Conservation (phyloP, 37 sponge, comb jelly and placozoan species). For the Beroe ovata region DNA sequence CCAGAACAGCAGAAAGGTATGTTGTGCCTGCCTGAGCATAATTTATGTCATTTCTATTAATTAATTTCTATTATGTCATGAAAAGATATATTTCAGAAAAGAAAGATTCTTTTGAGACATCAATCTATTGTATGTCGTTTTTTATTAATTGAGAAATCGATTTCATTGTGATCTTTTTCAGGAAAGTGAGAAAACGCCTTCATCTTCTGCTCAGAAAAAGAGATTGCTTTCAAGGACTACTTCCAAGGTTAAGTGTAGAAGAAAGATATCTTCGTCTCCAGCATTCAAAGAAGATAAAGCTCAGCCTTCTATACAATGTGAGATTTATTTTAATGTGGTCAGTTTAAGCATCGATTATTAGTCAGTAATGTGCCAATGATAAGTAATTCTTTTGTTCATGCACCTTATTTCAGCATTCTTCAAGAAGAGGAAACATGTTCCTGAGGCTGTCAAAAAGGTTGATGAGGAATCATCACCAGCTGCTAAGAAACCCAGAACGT, state of each 20-base stretch:
- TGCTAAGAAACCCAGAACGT: conserved; percentile 32
- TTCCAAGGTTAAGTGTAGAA: conserved; percentile 30
- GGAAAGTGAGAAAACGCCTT: conserved; percentile 33
- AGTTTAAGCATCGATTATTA: neutral
- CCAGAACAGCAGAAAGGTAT: neutral
- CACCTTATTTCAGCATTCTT: conserved; percentile 15
- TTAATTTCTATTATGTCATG: too few relatives aligned
- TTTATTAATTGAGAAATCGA: too few relatives aligned
- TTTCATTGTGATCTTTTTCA: too few relatives aligned
- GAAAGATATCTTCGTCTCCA: conserved; percentile 30
- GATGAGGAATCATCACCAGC: conserved; percentile 22
- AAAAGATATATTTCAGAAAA: too few relatives aligned
- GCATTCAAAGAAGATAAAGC: conserved; percentile 55
- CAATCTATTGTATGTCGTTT: too few relatives aligned
- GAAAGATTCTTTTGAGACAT: too few relatives aligned
- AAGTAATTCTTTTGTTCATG: neutral
- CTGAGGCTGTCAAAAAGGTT: conserved; percentile 39
- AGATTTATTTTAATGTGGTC: neutral
- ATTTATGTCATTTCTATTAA: too few relatives aligned
- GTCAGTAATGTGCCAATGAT: neutral
- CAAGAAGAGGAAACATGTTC: conserved; percentile 65
- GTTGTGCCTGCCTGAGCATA: too few relatives aligned
- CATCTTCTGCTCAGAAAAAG: conserved; percentile 54
- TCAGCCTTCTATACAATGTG: conserved; percentile 58
- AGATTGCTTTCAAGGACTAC: conserved; percentile 32